Base-by-base conservation (phyloP, 1,140 invertebrate species). In the Galendromus occidentalis region DNA sequence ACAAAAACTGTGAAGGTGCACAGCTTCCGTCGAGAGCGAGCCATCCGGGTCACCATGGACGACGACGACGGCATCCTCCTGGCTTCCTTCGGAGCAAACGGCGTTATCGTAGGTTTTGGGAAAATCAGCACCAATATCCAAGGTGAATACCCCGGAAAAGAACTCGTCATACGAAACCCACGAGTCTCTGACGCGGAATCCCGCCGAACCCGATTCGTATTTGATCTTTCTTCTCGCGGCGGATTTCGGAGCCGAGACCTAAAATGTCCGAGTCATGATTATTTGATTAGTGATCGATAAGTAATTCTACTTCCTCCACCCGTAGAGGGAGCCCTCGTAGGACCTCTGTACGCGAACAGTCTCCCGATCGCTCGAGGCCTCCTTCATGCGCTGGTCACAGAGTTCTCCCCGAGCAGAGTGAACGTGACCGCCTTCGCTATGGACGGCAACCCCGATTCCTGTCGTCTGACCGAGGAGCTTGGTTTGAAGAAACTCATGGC, bases 271-370 rank as follows among this genome's bases (percentile, higher is more conserved):
- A n/a, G n/a, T n/a, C n/a, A n/a, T n/a, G n/a, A n/a, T n/a, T n/a
- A n/a, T n/a, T n/a, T n/a, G n/a, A n/a, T n/a, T n/a, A n/a, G n/a
- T n/a, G 33, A 39, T 39, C 33, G 9, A 39, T 6, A 39, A 6
- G 4, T 39, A 9, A 47, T 7, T 47, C 18, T 47, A 6, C 14
- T 28, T 14, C 14, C 28, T 47, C 45, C 14, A 5, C n/a, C 22
- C 29, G 55, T 68, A 44, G 66, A 66, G 0, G 42, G 51, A n/a
- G 66, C 66, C 1, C 68, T 69, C 63, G 42, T 69, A 5, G 71
- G 71, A 12, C 71, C 71, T 1, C 33, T 72, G 18, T 72, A 72
- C 41, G 71, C 71, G 2, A 63, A 69, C 22, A 69, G 68, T 42
- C 33, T 66, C 25, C 66, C 41, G 1, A 63, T 72, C 7, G 71